Conservation (phyloP, 2,797 vertebrate genomes). For the Syngnathus acus region DNA sequence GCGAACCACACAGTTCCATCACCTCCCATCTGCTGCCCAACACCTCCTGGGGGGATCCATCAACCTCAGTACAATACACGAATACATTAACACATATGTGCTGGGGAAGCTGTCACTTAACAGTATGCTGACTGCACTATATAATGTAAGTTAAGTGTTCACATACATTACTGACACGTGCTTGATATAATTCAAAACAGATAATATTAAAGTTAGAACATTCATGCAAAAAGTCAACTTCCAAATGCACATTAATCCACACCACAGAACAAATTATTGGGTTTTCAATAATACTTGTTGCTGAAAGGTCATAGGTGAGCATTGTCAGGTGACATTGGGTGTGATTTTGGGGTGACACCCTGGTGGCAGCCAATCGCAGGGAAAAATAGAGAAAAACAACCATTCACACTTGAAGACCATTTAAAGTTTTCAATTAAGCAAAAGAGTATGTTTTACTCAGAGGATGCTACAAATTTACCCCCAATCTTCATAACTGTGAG, state of each 20-base stretch:
- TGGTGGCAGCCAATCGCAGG: not conserved
- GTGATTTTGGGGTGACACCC: not conserved
- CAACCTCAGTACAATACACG: conserved; percentile 16
- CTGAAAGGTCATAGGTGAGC: not conserved
- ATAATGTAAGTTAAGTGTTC: not conserved
- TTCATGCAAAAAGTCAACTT: not conserved
- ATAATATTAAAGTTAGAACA: not conserved
- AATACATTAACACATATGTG: conserved; percentile 10
- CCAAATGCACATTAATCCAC: not conserved
- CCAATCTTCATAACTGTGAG: not conserved
- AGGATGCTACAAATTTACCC: not conserved
- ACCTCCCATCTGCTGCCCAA: conserved; percentile 64
- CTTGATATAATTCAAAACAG: not conserved
- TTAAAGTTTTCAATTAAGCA: not conserved
- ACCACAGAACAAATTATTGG: not conserved
- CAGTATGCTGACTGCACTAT: not conserved
- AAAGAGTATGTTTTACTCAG: not conserved
- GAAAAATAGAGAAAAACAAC: not conserved
- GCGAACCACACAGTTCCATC: conserved; percentile 63
- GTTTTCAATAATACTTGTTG: not conserved
- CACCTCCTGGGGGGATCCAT: conserved; percentile 39
- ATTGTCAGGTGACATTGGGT: not conserved
- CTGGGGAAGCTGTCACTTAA: not conserved
- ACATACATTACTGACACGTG: not conserved
- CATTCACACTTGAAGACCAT: not conserved